phyloP scores from a whole-genome alignment of 2,797 vertebrate species.

The Acrossocheilus fasciatus region DNA sequence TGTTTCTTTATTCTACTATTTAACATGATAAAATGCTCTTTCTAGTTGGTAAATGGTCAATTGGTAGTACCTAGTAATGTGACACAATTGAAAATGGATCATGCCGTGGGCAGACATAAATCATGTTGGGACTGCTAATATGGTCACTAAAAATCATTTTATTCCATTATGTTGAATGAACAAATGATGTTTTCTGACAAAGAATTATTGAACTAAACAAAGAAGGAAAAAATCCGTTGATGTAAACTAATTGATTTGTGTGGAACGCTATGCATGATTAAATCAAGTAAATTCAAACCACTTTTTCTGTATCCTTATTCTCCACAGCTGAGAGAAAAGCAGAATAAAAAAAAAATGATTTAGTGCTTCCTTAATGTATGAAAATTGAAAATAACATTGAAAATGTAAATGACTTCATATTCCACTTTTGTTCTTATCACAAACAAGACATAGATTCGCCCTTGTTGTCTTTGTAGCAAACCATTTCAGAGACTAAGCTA shows the following conservation, averaged over 20 bases:
- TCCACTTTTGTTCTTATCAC: conserved; percentile 39
- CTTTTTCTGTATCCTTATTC: neutral
- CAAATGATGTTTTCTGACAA: neutral
- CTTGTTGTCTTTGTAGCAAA: conserved; percentile 28
- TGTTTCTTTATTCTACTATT: neutral
- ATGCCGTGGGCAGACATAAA: neutral
- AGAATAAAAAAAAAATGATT: conserved; percentile 41
- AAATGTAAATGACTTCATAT: conserved; percentile 39
- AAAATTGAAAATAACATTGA: conserved; percentile 39
- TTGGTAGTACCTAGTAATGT: neutral
- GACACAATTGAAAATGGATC: neutral
- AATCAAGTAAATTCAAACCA: neutral
- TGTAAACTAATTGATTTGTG: neutral
- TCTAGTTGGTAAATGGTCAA: neutral
- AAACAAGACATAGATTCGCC: conserved; percentile 26
- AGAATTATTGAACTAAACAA: neutral
- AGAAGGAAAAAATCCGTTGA: neutral
- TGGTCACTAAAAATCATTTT: neutral
- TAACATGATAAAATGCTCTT: neutral
- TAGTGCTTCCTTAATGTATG: conserved; percentile 7
- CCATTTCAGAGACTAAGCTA: conserved; percentile 30
- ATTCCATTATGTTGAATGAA: neutral
- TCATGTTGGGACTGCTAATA: neutral
- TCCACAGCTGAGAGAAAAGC: conserved; percentile 8
- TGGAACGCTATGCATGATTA: neutral